phyloP scores from a whole-genome alignment of 2,888 invertebrate species.

The Crioceris asparagi region DNA sequence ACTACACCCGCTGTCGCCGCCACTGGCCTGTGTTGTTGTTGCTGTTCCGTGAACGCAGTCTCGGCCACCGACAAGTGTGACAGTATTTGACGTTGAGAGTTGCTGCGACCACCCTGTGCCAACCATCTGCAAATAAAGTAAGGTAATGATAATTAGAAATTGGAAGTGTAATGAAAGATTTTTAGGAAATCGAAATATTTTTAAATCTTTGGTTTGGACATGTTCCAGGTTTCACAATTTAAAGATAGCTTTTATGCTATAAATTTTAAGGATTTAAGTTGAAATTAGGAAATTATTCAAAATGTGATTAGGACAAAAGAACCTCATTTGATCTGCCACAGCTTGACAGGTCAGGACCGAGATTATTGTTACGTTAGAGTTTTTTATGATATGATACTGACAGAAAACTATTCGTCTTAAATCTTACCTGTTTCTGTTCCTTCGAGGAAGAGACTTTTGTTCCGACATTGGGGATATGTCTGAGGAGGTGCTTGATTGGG shows the following conservation, averaged over 20 bases:
- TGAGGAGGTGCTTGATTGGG: conserved; percentile 65
- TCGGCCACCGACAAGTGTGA: conserved; percentile 51
- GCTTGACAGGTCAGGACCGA: too few species aligned
- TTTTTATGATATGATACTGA: too few species aligned
- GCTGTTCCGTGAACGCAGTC: conserved; percentile 41
- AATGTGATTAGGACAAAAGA: too few species aligned
- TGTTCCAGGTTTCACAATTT: too few species aligned
- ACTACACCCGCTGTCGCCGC: conserved; percentile 26
- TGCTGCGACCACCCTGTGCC: conserved; percentile 31
- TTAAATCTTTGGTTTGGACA: neutral
- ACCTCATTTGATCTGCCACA: too few species aligned
- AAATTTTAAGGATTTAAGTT: too few species aligned
- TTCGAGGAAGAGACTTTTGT: conserved; percentile 62
- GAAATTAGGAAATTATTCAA: too few species aligned
- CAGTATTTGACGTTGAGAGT: conserved; percentile 48
- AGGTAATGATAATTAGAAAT: too few species aligned
- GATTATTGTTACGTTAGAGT: neutral
- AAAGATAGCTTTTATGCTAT: too few species aligned
- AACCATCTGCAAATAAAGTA: conserved; percentile 46
- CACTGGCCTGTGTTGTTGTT: too few species aligned
- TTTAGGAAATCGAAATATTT: neutral
- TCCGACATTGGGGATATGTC: conserved; percentile 70
- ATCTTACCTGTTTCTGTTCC: conserved; percentile 53
- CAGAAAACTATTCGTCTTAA: too few species aligned
- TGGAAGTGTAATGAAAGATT: neutral